Evolutionary conservation across 1,140 invertebrate species (phyloP).

Genomic region (Manduca sexta): DNA sequence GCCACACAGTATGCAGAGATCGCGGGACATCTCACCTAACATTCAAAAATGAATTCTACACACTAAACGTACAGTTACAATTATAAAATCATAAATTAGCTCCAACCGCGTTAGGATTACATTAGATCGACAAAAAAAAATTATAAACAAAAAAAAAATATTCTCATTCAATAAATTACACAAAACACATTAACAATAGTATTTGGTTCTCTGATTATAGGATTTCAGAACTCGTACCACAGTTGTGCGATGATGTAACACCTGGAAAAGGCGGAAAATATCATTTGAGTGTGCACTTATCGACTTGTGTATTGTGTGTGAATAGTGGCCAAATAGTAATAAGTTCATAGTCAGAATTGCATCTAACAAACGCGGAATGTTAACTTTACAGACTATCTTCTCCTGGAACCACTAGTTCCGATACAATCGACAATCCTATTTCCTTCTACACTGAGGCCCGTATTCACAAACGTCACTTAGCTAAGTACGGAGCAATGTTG

Average conservation of each 20-base stretch:
- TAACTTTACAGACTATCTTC: too few relatives aligned
- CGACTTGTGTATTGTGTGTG: too few relatives aligned
- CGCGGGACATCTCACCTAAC: background rate
- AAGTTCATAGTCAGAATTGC: too few relatives aligned
- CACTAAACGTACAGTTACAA: constrained; percentile 8
- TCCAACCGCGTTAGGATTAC: constrained; percentile 29
- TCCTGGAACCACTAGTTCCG: too few relatives aligned
- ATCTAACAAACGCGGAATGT: too few relatives aligned
- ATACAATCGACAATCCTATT: too few relatives aligned
- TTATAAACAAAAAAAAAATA: constrained; percentile 35
- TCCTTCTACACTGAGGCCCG: too few relatives aligned
- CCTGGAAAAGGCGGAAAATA: constrained; percentile 30
- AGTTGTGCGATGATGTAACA: constrained; percentile 49
- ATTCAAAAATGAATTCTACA: background rate
- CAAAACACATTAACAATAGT: constrained; percentile 60
- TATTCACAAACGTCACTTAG: too few relatives aligned
- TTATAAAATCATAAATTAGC: constrained; percentile 47
- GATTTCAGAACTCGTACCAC: constrained; percentile 37
- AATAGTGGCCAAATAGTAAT: too few relatives aligned
- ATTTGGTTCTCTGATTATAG: constrained; percentile 64
- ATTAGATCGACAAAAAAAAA: constrained; percentile 26
- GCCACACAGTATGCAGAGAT: background rate
- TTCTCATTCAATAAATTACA: constrained; percentile 62
- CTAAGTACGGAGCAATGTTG: too few relatives aligned
- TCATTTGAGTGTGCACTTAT: too few relatives aligned